Conservation (phyloP, 2,888 invertebrate genomes). For the Caenorhabditis japonica region DNA sequence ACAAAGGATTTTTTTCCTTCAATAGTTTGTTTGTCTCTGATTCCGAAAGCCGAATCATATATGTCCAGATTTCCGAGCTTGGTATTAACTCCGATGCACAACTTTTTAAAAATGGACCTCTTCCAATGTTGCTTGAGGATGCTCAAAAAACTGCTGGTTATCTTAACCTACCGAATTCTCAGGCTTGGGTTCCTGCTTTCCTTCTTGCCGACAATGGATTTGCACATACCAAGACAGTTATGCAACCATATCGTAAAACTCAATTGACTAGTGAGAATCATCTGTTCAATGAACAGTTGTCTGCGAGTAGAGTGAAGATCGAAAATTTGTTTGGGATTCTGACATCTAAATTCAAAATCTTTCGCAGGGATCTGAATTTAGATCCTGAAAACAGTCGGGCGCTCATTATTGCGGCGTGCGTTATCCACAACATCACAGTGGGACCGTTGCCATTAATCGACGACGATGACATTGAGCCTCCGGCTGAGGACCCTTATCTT, state of each 20-base stretch:
- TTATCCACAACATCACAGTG: constrained; percentile 1
- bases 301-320: background rate
- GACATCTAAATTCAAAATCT: constrained; percentile 6
- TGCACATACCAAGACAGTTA: background rate
- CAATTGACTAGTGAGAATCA: background rate
- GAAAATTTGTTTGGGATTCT: no score
- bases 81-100: constrained; percentile 8
- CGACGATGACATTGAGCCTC: no score
- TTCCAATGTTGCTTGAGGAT: background rate
- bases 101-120: background rate
- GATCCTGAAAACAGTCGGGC: background rate
- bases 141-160: background rate
- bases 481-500: no score
- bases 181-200: background rate
- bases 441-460: no score
- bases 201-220: constrained; percentile 11
- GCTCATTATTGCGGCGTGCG: background rate
- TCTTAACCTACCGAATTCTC: background rate
- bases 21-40: background rate
- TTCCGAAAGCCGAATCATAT: background rate
- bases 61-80: background rate
- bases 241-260: background rate
- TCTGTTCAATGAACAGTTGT: background rate
- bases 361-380: background rate
- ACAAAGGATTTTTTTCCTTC: no score